Base-by-base conservation (phyloP, 2,888 invertebrate species). In the Drosophila multiciliata region DNA sequence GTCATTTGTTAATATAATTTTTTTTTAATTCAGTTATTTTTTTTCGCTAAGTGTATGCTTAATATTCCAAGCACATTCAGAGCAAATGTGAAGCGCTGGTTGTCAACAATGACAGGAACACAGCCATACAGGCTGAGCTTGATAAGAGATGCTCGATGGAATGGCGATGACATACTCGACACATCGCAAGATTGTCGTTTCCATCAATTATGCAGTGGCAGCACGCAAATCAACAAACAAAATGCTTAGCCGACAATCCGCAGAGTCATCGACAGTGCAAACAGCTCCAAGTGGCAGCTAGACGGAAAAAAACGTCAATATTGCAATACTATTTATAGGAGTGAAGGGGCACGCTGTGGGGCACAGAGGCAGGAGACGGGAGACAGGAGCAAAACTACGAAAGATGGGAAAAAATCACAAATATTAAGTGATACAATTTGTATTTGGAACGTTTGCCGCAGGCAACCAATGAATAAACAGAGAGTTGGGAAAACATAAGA, bases 181-280 rank as follows among this genome's bases (percentile, higher is more conserved):
- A 89, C 87, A 89, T 84, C 81, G 81, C 77, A 75, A 78, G 77
- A 83, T 83, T 90, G 90, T 85, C 84, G 86, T 88, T 83, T 83
- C 81, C 80, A 89, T 88, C 90, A 89, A 89, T 89, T 88, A 88
- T 88, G 77, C 87, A 89, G 61, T 61, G 75, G 82, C 83, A 42
- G 29, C 42, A 86, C 85, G 83, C 89, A 88, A 88, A 84, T 89
- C 84, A 86, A 86, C 79, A 83, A 81, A 81, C 82, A 78, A 82
- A 83, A 83, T 77, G 72, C 77, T 77, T 65, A 65, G 42, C 50
- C 61, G 59, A 75, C 80, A 82, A 82, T 73, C 73, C 73, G 71
- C 55, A 76, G 80, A 75, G 75, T 75, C 73, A 82, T 68, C 55
- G 26, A 15, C 67, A 62, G 45, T 74, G 60, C 73, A 69, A 75